phyloP scores from a whole-genome alignment of 2,797 vertebrate genomes.

The Pogonophryne albipinna region DNA sequence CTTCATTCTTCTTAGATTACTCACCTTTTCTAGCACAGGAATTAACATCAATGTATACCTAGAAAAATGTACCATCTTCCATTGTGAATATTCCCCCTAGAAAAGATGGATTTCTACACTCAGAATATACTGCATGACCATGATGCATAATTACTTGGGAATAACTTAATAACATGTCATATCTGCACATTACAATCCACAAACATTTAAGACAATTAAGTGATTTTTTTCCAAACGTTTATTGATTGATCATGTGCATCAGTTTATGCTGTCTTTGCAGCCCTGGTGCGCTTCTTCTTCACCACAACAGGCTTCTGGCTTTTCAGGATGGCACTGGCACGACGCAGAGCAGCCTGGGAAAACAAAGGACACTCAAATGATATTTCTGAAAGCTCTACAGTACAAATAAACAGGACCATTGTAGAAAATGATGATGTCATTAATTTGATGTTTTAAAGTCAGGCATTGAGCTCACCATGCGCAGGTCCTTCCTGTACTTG shows the following conservation, averaged over 20 bases:
- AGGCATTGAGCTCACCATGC: slow-evolving; percentile 85
- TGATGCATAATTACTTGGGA: not conserved
- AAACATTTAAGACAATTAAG: slow-evolving; percentile 13
- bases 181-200: not conserved
- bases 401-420: not conserved
- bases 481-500: slow-evolving; percentile 92
- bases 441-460: not conserved
- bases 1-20: not conserved
- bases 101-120: not conserved
- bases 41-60: too few relatives aligned
- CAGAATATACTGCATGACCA: not conserved
- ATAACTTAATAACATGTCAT: not conserved
- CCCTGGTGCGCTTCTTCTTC: slow-evolving; percentile 91
- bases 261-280: slow-evolving; percentile 90
- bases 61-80: too few relatives aligned
- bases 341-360: slow-evolving; percentile 89
- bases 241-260: slow-evolving; percentile 64
- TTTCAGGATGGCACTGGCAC: slow-evolving; percentile 92
- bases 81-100: not conserved
- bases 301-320: slow-evolving; percentile 96
- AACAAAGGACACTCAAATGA: not conserved
- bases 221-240: slow-evolving; percentile 68
- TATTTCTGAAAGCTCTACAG: not conserved
- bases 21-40: too few relatives aligned
- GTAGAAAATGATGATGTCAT: not conserved